Evolutionary conservation across 37 sponge, comb jelly and placozoan species (phyloP).

Genomic region (Lycopodina hypogea): DNA sequence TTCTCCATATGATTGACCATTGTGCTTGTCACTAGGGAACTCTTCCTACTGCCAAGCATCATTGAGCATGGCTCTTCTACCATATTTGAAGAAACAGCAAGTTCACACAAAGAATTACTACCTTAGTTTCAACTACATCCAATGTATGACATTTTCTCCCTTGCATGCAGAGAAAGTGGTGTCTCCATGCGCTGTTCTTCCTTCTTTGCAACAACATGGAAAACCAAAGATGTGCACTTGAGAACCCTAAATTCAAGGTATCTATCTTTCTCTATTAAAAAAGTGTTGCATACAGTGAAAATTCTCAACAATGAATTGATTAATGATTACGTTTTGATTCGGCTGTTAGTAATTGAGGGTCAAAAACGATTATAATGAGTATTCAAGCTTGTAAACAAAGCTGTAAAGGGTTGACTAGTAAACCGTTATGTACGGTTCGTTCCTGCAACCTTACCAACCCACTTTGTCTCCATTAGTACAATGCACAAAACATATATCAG

Average conservation of each 20-base stretch:
- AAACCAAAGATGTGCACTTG: constrained; percentile 21
- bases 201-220: constrained; percentile 16
- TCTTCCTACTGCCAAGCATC: background rate
- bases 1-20: background rate
- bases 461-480: no score
- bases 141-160: background rate
- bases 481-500: no score
- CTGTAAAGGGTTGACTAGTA: no score
- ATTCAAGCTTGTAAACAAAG: no score
- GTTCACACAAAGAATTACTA: background rate
- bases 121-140: background rate
- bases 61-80: background rate
- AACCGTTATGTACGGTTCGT: no score
- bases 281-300: background rate
- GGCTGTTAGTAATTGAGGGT: no score
- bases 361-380: no score
- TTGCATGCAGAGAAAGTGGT: constrained; percentile 24
- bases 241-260: constrained; percentile 24
- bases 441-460: no score
- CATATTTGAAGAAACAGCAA: constrained; percentile 13
- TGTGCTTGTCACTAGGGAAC: background rate
- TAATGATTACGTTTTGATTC: no score
- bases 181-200: constrained; percentile 37
- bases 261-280: background rate
- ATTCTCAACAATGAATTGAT: background rate